A percentile compares a stretch with the other conserved stretches of the same genome.
These are phyloP conservation scores for Neomorphus geoffroyi DNA, from an alignment of 2,797 vertebrate species.

Conservation along the genomic window DNA sequence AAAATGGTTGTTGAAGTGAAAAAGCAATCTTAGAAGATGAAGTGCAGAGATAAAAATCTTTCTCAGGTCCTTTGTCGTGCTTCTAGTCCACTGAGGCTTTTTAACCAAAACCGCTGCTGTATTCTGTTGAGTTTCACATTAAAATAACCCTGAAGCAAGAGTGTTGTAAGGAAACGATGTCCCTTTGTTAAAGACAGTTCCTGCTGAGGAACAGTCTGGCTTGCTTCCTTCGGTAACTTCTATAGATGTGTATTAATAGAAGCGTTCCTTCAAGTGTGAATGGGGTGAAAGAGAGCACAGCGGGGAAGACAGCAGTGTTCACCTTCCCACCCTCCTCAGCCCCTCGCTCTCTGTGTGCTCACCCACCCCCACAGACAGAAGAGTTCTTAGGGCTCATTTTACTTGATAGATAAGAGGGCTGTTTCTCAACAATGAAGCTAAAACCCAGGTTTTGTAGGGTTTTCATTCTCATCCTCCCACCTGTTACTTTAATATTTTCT, in stretches of 20 bases:
- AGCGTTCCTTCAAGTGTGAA: background rate
- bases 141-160: background rate
- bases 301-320: fast-evolving
- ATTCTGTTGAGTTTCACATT: background rate
- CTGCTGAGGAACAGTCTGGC: constrained; percentile 26
- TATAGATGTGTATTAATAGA: background rate
- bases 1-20: background rate
- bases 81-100: background rate
- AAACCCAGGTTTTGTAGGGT: background rate
- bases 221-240: background rate
- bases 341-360: fast-evolving
- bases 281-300: background rate
- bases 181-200: constrained; percentile 8
- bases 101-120: constrained; percentile 9
- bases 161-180: background rate
- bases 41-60: background rate
- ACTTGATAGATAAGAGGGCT: background rate
- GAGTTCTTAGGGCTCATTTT: background rate
- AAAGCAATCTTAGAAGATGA: background rate
- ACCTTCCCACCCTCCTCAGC: background rate
- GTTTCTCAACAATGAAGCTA: background rate
- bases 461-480: background rate
- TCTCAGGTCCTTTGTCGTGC: background rate
- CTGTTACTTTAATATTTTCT: background rate
- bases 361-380: background rate